A percentile compares a stretch with the other conserved stretches of the same genome.
phyloP scores from a whole-genome alignment of 2,797 vertebrate genomes.

The Cygnus olor region DNA sequence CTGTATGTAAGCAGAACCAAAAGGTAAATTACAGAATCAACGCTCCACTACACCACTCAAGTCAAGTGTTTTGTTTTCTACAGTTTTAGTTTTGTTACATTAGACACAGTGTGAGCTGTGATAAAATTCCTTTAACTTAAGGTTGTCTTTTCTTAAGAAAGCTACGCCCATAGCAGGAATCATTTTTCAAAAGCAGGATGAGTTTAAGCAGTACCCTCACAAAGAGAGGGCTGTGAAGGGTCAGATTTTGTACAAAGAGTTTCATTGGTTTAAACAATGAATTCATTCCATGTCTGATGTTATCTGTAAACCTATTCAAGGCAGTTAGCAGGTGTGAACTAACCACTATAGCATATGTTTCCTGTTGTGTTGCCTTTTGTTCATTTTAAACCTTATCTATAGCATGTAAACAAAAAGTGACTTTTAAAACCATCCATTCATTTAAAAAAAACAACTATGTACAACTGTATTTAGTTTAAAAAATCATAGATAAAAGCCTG shows the following conservation, averaged over 20 bases:
- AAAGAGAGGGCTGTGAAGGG: background rate
- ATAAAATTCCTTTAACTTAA: background rate
- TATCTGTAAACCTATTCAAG: constrained; percentile 41
- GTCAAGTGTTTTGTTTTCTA: rapidly evolving
- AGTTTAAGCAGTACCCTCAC: background rate
- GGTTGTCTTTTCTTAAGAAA: background rate
- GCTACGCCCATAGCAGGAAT: background rate
- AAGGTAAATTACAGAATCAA: background rate
- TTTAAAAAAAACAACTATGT: background rate
- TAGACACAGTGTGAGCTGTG: background rate
- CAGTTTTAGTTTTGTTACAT: background rate
- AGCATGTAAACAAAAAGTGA: background rate
- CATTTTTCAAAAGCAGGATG: constrained; percentile 4
- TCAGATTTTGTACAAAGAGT: constrained; percentile 6
- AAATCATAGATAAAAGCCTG: background rate
- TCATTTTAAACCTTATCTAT: background rate
- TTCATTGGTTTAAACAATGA: constrained; percentile 7
- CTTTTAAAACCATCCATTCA: background rate
- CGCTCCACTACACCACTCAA: background rate
- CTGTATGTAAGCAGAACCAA: background rate
- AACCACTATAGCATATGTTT: constrained; percentile 35
- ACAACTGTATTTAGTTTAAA: background rate
- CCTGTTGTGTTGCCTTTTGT: constrained; percentile 39
- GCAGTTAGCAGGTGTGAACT: constrained; percentile 51
- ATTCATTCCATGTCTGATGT: background rate